These are phyloP conservation scores for Rhagonycha lutea DNA, from an alignment of 2,888 invertebrate genomes.

Conservation along the genomic window DNA sequence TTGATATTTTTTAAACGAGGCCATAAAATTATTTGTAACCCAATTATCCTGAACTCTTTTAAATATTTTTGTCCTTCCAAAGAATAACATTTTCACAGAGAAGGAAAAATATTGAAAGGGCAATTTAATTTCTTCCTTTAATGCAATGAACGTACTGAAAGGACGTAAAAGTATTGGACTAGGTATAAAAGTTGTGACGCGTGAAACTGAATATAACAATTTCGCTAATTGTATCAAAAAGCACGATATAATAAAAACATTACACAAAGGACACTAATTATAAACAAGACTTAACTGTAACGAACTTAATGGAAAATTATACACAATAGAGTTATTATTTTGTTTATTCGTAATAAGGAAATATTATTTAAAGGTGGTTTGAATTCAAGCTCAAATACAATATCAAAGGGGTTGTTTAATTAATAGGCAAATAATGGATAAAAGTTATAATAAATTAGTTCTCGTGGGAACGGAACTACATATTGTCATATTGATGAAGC, in stretches of 20 bases:
- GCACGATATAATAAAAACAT: neutral
- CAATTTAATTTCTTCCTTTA: no score
- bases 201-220: neutral
- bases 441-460: no score
- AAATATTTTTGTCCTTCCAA: neutral
- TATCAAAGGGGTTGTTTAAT: no score
- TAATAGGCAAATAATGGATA: no score
- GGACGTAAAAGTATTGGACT: neutral
- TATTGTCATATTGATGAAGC: no score
- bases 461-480: no score
- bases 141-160: neutral
- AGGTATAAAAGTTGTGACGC: neutral
- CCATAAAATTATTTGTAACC: no score
- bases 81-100: no score
- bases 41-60: neutral
- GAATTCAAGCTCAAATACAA: no score
- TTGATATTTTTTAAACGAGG: no score
- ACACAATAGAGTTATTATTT: neutral
- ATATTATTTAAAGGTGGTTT: no score
- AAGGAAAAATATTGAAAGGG: no score
- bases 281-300: neutral
- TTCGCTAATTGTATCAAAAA: neutral
- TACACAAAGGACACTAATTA: neutral
- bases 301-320: neutral
- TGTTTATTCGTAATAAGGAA: neutral